A percentile compares a stretch with the other conserved stretches of the same genome.
Conservation (phyloP, 2,888 invertebrate genomes). For the Dorcus parallelipipedus region DNA sequence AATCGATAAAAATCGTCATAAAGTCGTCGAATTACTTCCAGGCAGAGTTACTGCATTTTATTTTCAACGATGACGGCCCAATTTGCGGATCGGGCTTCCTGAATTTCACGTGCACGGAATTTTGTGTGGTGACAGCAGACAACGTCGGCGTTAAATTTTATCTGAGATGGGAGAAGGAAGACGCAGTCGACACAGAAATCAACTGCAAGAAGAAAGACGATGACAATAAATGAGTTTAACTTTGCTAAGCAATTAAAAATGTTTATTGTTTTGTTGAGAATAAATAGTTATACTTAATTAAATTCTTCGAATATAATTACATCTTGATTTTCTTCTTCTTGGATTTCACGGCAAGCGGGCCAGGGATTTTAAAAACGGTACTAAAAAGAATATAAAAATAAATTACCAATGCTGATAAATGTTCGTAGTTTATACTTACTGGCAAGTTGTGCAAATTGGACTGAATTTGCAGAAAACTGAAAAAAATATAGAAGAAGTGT, state of each 20-base stretch:
- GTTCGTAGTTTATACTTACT: constrained; percentile 64
- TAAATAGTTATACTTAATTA: background rate
- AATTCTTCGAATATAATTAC: background rate
- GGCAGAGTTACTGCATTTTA: constrained; percentile 17
- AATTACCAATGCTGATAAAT: background rate
- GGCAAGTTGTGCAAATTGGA: constrained; percentile 96
- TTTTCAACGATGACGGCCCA: constrained; percentile 23
- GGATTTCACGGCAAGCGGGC: constrained; percentile 69
- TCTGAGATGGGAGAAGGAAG: constrained; percentile 17
- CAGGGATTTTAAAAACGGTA: constrained; percentile 88
- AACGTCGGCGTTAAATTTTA: constrained; percentile 25
- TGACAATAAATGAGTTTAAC: background rate
- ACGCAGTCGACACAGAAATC: constrained; percentile 4
- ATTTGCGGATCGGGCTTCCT: constrained; percentile 32
- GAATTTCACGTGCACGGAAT: constrained; percentile 30
- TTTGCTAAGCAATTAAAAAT: background rate
- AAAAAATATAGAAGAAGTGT: background rate
- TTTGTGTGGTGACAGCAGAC: constrained; percentile 29
- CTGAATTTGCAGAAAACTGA: constrained; percentile 95
- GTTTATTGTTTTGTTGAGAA: constrained; percentile 3
- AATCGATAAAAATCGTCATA: background rate
- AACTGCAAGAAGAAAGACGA: background rate
- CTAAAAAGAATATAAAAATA: constrained; percentile 55
- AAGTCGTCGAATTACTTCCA: constrained; percentile 9
- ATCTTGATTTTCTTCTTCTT: constrained; percentile 71